Conservation (phyloP, 2,888 invertebrate species). For the Perizoma flavofasciatum region DNA sequence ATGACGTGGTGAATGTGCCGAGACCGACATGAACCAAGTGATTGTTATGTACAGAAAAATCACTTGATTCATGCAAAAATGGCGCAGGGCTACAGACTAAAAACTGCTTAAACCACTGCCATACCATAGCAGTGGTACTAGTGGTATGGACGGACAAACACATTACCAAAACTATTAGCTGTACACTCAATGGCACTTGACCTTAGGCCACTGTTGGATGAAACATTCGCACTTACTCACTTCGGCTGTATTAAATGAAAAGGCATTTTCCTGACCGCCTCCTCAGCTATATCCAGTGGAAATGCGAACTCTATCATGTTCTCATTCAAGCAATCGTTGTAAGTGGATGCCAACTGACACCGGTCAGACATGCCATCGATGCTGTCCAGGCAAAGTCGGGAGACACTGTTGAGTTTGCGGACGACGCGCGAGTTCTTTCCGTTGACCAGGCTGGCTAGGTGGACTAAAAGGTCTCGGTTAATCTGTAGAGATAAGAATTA, state of each 20-base stretch:
- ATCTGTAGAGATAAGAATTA: conserved; percentile 51
- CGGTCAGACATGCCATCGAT: conserved; percentile 75
- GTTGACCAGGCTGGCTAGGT: conserved; percentile 72
- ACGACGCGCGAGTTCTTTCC: conserved; percentile 75
- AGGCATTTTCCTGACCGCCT: conserved; percentile 76
- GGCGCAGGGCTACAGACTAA: too few species aligned
- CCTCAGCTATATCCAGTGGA: conserved; percentile 74
- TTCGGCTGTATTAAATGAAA: conserved; percentile 77
- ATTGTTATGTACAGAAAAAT: too few species aligned
- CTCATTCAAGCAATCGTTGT: conserved; percentile 76
- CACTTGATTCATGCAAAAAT: too few species aligned
- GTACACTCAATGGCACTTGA: too few species aligned
- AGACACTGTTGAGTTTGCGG: conserved; percentile 69
- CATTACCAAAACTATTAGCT: too few species aligned
- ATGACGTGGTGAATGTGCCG: too few species aligned
- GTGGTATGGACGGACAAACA: too few species aligned
- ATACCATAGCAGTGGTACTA: too few species aligned
- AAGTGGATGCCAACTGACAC: conserved; percentile 74
- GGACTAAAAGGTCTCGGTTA: conserved; percentile 71
- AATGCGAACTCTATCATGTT: conserved; percentile 78
- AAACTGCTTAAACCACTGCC: too few species aligned
- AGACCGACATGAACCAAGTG: too few species aligned
- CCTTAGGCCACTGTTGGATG: too few species aligned
- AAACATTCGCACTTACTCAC: conserved; percentile 53
- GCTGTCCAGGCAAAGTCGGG: conserved; percentile 71